phyloP scores from a whole-genome alignment of 1,140 invertebrate species.

The Zaprionus capensis region DNA sequence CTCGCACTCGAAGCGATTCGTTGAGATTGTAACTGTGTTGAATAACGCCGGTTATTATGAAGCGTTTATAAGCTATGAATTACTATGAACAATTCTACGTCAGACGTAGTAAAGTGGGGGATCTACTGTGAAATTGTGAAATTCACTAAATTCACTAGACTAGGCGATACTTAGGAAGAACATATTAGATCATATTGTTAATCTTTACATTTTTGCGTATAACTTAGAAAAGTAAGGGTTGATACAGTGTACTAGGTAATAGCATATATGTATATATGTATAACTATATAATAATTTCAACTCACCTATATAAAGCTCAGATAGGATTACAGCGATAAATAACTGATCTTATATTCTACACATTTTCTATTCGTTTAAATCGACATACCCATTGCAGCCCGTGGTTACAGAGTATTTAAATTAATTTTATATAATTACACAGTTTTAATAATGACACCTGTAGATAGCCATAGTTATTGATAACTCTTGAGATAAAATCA shows the following conservation, averaged over 20 bases:
- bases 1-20: background rate
- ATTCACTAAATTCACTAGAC: background rate
- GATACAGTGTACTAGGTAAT: no score
- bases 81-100: background rate
- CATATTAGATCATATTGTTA: background rate
- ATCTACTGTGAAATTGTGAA: background rate
- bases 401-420: background rate
- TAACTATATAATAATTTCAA: background rate
- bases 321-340: background rate
- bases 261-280: background rate
- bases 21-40: background rate
- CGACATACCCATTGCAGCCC: background rate
- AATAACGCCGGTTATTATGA: background rate
- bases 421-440: background rate
- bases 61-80: background rate
- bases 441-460: background rate
- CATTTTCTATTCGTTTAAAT: background rate
- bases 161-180: background rate
- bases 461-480: background rate
- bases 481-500: background rate
- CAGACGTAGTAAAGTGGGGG: background rate
- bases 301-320: background rate
- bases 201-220: background rate
- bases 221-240: background rate
- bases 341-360: background rate